Conservation (phyloP, 37 sponge, comb jelly and placozoan species). For the Spongilla lacustris region DNA sequence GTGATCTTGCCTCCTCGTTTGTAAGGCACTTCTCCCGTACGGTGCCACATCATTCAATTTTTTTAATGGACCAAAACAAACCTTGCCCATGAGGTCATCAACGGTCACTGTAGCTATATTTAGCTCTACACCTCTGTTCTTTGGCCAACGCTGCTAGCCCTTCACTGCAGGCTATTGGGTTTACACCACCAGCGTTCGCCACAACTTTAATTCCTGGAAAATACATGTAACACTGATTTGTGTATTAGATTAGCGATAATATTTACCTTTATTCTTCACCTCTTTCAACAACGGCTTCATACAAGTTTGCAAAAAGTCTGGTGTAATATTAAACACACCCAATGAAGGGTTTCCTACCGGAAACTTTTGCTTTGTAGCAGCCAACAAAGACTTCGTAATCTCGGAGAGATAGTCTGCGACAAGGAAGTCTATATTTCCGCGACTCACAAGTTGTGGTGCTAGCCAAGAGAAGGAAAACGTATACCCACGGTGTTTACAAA, state of each 20-base stretch:
- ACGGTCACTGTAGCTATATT: slow-evolving; percentile 90
- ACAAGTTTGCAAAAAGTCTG: slow-evolving; percentile 71
- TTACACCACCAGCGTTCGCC: slow-evolving; percentile 95
- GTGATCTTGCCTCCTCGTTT: neutral
- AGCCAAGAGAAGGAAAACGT: neutral
- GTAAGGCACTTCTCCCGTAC: neutral
- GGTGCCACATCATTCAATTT: neutral
- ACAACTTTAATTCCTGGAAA: slow-evolving; percentile 82
- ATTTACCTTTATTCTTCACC: slow-evolving; percentile 65
- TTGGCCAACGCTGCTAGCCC: slow-evolving; percentile 51
- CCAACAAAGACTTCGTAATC: slow-evolving; percentile 96
- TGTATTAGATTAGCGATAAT: neutral
- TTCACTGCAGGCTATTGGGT: slow-evolving; percentile 75
- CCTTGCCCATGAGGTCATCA: slow-evolving; percentile 80
- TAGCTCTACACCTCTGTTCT: slow-evolving; percentile 77
- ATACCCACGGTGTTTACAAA: too few species aligned
- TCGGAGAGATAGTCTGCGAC: slow-evolving; percentile 97
- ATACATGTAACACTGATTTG: too few species aligned
- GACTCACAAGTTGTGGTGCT: slow-evolving; percentile 85
- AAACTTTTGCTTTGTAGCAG: slow-evolving; percentile 63
- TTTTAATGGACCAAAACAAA: neutral
- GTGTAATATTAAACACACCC: too few species aligned
- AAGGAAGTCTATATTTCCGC: slow-evolving; percentile 88
- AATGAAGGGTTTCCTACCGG: too few species aligned
- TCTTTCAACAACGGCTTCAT: slow-evolving; percentile 61